Evolutionary conservation across 2,113 vertebrate species (phyloP).

Genomic region (Tychaedon coryphoeus): DNA sequence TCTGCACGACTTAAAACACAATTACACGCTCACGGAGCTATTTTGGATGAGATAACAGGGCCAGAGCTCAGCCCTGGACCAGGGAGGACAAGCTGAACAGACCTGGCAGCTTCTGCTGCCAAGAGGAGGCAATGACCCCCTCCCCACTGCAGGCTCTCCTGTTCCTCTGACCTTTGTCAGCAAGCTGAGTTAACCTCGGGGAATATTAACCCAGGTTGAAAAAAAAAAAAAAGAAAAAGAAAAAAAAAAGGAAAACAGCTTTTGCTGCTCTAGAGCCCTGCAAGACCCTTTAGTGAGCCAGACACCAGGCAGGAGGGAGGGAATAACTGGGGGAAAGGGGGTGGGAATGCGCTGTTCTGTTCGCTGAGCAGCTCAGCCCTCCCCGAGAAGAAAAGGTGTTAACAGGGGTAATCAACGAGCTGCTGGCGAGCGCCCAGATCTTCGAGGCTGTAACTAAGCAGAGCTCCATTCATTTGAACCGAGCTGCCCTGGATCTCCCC

Average conservation of each 20-base stretch:
- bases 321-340: neutral
- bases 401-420: constrained; percentile 16
- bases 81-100: neutral
- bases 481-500: neutral
- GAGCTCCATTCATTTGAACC: neutral
- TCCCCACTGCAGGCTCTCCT: neutral
- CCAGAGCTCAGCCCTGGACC: neutral
- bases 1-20: neutral
- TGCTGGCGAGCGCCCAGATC: neutral
- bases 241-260: neutral
- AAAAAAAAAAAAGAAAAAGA: no score
- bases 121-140: neutral
- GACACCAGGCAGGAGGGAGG: neutral
- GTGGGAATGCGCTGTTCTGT: neutral
- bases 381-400: constrained; percentile 33
- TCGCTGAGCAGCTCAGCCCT: neutral
- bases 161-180: constrained; percentile 39
- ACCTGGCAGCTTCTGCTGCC: constrained; percentile 17
- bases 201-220: constrained; percentile 23
- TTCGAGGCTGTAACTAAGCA: neutral
- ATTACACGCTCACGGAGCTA: neutral
- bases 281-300: neutral
- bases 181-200: constrained; percentile 7
- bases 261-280: neutral
- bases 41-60: neutral